A percentile compares a stretch with the other conserved stretches of the same genome.
Evolutionary conservation across 1,140 invertebrate genomes (phyloP).

Genomic region (Druon quercuslanigerum): DNA sequence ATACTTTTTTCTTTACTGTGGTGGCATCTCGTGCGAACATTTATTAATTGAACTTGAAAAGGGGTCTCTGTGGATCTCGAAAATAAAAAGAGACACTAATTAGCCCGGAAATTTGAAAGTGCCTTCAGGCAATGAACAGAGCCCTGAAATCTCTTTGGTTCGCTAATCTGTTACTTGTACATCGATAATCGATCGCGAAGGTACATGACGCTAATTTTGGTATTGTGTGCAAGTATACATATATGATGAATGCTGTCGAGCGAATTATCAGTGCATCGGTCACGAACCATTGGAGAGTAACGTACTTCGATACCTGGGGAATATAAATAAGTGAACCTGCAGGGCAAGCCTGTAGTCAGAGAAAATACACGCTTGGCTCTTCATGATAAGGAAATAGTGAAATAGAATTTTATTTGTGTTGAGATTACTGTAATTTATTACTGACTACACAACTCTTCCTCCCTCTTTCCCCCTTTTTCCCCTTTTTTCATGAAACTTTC

Average conservation of each 20-base stretch:
- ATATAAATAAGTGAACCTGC: constrained; percentile 11
- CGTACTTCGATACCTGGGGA: not conserved
- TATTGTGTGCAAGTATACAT: not conserved
- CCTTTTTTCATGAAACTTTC: too few relatives aligned
- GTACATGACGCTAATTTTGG: not conserved
- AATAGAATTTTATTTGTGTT: not conserved
- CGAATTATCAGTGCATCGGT: constrained; percentile 17
- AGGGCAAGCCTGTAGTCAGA: not conserved
- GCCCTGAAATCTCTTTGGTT: not conserved
- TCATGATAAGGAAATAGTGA: constrained; percentile 1
- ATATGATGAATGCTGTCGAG: constrained; percentile 4
- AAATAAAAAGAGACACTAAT: not conserved
- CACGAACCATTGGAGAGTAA: not conserved
- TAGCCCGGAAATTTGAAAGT: not conserved
- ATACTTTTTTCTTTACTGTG: too few relatives aligned
- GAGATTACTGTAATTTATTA: constrained; percentile 10
- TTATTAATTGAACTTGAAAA: not conserved
- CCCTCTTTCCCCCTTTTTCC: too few relatives aligned
- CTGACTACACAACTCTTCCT: not conserved
- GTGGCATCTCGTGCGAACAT: not conserved
- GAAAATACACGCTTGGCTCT: not conserved
- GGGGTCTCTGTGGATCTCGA: not conserved
- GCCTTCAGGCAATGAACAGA: not conserved
- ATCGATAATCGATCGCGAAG: not conserved
- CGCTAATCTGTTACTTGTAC: not conserved